Evolutionary conservation across 2,888 invertebrate genomes (phyloP).

Genomic region (Tinea semifulvella): DNA sequence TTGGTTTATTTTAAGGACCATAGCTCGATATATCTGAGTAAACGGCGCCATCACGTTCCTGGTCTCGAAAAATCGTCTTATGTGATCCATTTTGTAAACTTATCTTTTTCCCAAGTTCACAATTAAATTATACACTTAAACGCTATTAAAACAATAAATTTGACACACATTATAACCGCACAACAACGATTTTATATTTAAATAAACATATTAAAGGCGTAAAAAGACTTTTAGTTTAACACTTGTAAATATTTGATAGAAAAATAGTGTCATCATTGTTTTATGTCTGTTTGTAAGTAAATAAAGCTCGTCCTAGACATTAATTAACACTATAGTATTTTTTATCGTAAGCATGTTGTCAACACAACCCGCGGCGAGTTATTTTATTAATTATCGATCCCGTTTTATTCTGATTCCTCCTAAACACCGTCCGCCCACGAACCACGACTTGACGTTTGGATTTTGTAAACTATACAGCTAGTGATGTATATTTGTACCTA

Average conservation of each 20-base stretch:
- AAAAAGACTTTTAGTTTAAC: conserved; percentile 1
- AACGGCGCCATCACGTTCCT: conserved; percentile 48
- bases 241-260: background rate
- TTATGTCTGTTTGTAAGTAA: background rate
- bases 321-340: conserved; percentile 6
- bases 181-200: background rate
- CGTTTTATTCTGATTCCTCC: conserved; percentile 1
- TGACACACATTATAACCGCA: conserved; percentile 62
- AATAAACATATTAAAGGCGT: conserved; percentile 2
- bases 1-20: conserved; percentile 60
- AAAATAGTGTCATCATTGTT: background rate
- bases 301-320: background rate
- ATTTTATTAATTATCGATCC: conserved; percentile 10
- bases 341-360: conserved; percentile 1
- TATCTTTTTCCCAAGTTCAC: background rate
- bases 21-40: conserved; percentile 50
- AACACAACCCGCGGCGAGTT: background rate
- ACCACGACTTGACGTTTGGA: background rate
- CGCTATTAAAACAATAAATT: conserved; percentile 49
- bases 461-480: background rate
- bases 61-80: conserved; percentile 28
- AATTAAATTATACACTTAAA: conserved; percentile 21
- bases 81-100: conserved; percentile 17
- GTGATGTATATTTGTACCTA: background rate
- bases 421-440: conserved; percentile 8